Percentiles rank a stretch among this genome's conserved stretches.
phyloP scores from a whole-genome alignment of 2,113 vertebrate species.

The Bungarus multicinctus region DNA sequence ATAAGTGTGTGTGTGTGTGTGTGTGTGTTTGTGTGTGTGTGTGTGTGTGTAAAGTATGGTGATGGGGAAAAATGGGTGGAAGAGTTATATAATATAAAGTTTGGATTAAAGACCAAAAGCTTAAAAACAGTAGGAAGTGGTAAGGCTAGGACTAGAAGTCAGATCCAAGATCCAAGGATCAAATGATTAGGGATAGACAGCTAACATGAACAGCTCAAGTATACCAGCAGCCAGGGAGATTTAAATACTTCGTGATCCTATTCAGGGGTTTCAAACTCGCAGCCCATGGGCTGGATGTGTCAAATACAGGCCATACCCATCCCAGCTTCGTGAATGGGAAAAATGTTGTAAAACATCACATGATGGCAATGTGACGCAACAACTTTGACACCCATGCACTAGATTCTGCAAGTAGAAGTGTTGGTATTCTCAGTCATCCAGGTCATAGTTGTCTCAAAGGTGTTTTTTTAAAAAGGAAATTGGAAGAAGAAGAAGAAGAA shows the following conservation, averaged over 20 bases:
- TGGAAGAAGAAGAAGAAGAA: no score
- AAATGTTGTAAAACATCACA: no score
- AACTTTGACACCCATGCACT: no score
- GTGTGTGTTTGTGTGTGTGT: background rate
- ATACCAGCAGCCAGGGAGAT: background rate
- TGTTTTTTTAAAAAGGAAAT: no score
- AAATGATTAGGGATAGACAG: background rate
- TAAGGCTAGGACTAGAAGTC: background rate
- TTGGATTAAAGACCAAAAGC: background rate
- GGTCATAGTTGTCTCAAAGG: no score
- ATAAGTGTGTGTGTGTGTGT: background rate
- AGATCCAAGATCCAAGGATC: background rate
- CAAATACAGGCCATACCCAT: no score
- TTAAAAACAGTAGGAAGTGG: background rate
- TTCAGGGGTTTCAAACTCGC: no score
- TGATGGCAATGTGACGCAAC: no score
- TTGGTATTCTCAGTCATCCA: background rate
- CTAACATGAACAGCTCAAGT: background rate
- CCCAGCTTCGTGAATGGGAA: no score
- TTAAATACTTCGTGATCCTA: background rate
- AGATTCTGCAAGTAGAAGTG: background rate
- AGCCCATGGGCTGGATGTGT: no score
- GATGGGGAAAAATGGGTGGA: no score
- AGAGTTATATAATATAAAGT: background rate
- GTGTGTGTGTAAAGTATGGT: no score